These are phyloP conservation scores for Rhyacichthys aspro DNA, from an alignment of 2,797 vertebrate species.

Conservation along the genomic window DNA sequence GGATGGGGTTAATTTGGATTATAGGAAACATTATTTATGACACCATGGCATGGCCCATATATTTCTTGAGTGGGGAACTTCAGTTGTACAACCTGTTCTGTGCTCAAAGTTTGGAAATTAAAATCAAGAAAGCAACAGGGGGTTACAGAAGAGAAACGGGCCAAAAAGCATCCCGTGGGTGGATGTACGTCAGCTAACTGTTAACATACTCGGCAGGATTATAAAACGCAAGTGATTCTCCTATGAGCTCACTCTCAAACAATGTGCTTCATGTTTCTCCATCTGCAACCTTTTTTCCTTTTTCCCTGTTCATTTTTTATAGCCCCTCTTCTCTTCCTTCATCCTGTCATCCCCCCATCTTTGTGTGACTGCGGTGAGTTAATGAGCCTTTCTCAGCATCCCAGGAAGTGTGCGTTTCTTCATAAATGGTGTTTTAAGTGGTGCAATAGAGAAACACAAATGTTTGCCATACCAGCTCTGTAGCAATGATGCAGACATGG, in stretches of 20 bases:
- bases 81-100: constrained; percentile 29
- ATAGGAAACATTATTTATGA: neutral
- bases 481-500: constrained; percentile 42
- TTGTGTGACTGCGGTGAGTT: constrained; percentile 62
- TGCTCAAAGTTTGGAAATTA: constrained; percentile 43
- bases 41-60: neutral
- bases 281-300: constrained; percentile 78
- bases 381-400: constrained; percentile 59
- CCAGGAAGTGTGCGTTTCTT: constrained; percentile 66
- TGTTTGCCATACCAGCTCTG: constrained; percentile 64
- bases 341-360: constrained; percentile 65
- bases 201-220: constrained; percentile 78
- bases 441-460: constrained; percentile 56
- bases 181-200: constrained; percentile 78
- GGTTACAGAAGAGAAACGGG: constrained; percentile 39
- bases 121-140: constrained; percentile 35
- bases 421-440: constrained; percentile 65
- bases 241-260: constrained; percentile 83
- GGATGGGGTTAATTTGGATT: neutral
- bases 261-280: constrained; percentile 85
- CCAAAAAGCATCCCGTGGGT: constrained; percentile 54
- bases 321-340: constrained; percentile 57
- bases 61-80: neutral
- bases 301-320: constrained; percentile 61
- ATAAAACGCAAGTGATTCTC: constrained; percentile 80